phyloP scores from a whole-genome alignment of 2,113 vertebrate species.

The Tyto alba region DNA sequence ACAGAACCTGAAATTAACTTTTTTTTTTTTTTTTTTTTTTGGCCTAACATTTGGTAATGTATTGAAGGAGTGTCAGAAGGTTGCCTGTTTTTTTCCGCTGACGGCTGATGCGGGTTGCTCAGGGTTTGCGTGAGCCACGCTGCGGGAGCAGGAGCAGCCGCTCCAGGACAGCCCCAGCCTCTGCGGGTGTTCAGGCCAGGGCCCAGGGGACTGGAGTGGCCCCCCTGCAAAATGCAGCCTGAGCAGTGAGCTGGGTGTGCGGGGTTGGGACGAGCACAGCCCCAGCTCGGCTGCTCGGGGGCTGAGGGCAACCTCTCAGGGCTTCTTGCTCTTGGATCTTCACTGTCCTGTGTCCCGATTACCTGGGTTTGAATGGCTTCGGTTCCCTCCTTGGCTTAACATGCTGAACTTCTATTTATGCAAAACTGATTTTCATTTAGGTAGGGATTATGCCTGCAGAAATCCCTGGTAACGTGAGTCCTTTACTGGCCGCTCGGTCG shows the following conservation, averaged over 20 bases:
- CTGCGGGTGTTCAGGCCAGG: too few species aligned
- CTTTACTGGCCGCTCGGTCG: neutral
- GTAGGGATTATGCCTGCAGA: neutral
- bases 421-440: neutral
- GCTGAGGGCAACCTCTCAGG: neutral
- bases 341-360: accelerated
- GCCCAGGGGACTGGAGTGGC: too few species aligned
- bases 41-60: neutral
- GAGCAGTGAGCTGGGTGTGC: neutral
- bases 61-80: neutral
- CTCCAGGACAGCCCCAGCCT: too few species aligned
- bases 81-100: neutral
- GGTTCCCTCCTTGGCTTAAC: neutral
- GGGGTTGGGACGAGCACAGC: neutral
- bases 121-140: too few species aligned
- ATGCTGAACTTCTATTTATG: neutral
- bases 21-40: neutral
- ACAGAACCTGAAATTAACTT: neutral
- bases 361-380: neutral
- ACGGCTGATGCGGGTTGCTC: too few species aligned
- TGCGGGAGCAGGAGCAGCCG: too few species aligned
- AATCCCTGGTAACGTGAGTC: neutral
- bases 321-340: neutral
- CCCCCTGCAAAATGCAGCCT: too few species aligned
- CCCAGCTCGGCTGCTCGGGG: neutral